phyloP scores from a whole-genome alignment of 2,113 vertebrate genomes.

The Nesogale talazaci region DNA sequence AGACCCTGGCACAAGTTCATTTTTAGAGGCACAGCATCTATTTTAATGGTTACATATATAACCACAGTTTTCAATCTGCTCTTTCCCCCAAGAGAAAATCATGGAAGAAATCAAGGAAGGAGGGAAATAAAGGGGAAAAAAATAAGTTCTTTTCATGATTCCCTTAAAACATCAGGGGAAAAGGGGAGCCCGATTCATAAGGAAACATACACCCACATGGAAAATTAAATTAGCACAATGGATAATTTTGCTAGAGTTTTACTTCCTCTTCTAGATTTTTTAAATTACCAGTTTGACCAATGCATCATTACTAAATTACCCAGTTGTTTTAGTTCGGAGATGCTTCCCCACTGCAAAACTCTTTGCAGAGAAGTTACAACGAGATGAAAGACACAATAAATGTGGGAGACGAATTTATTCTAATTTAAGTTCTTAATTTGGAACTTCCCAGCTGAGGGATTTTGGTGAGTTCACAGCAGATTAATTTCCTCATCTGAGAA shows the following conservation, averaged over 20 bases:
- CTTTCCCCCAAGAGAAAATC: constrained; percentile 71
- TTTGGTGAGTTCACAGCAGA: neutral
- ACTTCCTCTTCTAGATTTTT: constrained; percentile 13
- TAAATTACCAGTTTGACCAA: neutral
- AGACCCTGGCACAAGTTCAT: constrained; percentile 74
- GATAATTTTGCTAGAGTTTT: neutral
- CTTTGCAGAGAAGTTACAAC: constrained; percentile 37
- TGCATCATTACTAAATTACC: neutral
- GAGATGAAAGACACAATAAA: constrained; percentile 34
- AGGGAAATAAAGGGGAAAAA: neutral
- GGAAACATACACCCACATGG: neutral
- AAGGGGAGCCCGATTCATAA: neutral
- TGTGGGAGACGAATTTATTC: neutral
- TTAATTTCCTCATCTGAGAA: constrained; percentile 1
- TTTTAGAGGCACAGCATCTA: constrained; percentile 77
- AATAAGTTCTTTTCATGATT: constrained; percentile 18
- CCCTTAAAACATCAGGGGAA: constrained; percentile 26
- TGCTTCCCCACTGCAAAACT: constrained; percentile 18
- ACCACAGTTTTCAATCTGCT: constrained; percentile 80
- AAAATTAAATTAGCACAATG: constrained; percentile 45
- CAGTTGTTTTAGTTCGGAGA: constrained; percentile 25
- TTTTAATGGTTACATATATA: constrained; percentile 82
- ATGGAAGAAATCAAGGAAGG: constrained; percentile 50
- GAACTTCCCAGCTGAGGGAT: neutral
- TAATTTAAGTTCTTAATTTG: constrained; percentile 36